phyloP scores from a whole-genome alignment of 2,113 vertebrate genomes.

The Bubo scandiacus region DNA sequence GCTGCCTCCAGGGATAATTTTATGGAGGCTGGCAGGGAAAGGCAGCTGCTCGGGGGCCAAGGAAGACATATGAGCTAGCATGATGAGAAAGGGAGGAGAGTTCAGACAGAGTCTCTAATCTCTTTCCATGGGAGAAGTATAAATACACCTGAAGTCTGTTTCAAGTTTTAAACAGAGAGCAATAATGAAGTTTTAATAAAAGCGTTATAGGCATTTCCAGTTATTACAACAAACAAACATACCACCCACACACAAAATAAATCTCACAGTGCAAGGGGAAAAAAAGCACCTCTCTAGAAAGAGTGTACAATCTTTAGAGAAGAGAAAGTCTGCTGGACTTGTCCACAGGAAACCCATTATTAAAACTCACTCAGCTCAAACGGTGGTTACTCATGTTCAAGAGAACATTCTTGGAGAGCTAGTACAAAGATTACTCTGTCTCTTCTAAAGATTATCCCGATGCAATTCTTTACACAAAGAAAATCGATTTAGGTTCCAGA shows the following conservation, averaged over 20 bases:
- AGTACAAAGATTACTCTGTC: neutral
- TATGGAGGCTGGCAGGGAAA: constrained; percentile 3
- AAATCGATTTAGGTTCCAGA: rapidly evolving
- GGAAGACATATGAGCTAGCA: neutral
- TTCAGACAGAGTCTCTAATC: constrained; percentile 12
- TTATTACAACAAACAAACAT: constrained; percentile 16
- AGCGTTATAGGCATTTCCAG: neutral
- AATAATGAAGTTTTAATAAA: neutral
- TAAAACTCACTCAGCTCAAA: neutral
- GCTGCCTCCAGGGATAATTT: constrained; percentile 29
- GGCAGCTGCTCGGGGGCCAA: neutral
- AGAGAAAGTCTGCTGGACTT: neutral
- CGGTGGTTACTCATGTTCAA: neutral
- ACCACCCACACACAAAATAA: neutral
- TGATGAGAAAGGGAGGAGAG: neutral
- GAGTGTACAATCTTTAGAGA: neutral
- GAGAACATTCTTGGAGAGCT: constrained; percentile 15
- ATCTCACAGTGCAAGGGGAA: neutral
- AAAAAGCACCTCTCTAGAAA: neutral
- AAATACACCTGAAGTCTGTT: constrained; percentile 44
- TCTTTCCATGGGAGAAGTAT: neutral
- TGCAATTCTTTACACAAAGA: neutral
- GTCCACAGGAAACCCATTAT: neutral
- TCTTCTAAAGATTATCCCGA: neutral
- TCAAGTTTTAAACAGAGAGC: neutral